Conservation (phyloP, 2,888 invertebrate genomes). For the Troilus luridus region DNA sequence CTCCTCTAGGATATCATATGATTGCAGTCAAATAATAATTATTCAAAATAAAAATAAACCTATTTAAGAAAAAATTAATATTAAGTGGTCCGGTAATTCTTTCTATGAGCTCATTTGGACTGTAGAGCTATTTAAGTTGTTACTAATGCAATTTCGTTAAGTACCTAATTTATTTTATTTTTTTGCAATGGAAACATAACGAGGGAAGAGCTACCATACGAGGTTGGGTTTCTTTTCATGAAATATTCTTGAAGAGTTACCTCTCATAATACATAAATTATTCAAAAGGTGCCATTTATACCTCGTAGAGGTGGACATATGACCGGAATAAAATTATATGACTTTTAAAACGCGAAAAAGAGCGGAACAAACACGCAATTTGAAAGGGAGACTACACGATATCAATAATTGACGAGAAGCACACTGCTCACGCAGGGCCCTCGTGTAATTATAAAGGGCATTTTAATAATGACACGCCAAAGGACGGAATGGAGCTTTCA, state of each 20-base stretch:
- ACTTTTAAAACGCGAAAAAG: constrained; percentile 8
- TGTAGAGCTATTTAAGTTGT: neutral
- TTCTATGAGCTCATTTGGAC: too few species aligned
- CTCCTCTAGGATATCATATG: too few species aligned
- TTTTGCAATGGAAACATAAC: neutral
- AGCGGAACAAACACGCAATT: constrained; percentile 43
- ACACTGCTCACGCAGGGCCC: neutral
- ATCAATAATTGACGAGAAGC: constrained; percentile 38
- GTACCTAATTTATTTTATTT: neutral
- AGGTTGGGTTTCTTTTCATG: neutral
- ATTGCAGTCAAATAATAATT: too few species aligned
- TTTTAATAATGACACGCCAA: constrained; percentile 16
- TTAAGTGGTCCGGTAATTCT: too few species aligned
- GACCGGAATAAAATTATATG: constrained; percentile 37
- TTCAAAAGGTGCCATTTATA: constrained; percentile 1
- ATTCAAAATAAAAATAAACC: too few species aligned
- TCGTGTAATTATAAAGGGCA: constrained; percentile 15
- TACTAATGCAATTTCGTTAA: neutral
- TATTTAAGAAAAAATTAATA: too few species aligned
- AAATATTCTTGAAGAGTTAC: constrained; percentile 34
- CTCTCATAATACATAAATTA: neutral
- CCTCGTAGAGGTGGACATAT: constrained; percentile 20
- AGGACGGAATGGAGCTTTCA: neutral
- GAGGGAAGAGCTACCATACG: neutral
- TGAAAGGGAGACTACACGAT: constrained; percentile 36